phyloP scores from a whole-genome alignment of 1,140 invertebrate genomes.

The Bombus confusus region DNA sequence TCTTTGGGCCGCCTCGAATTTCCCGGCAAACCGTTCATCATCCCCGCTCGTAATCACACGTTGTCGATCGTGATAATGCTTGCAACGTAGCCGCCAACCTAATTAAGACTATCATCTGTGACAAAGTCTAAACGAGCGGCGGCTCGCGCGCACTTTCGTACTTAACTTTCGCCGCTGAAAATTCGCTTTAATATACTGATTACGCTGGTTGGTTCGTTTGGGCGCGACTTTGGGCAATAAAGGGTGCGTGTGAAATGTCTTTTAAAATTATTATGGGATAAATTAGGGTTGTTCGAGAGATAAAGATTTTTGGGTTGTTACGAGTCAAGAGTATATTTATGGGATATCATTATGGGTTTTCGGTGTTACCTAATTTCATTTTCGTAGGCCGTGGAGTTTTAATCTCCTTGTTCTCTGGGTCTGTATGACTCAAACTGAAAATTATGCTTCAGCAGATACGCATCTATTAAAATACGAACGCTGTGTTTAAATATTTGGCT shows the following conservation, averaged over 20 bases:
- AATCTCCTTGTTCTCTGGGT: too few species aligned
- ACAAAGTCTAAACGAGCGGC: background rate
- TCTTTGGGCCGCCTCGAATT: conserved; percentile 2
- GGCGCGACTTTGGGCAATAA: rapidly evolving
- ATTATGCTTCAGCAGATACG: too few species aligned
- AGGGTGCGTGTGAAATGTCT: background rate
- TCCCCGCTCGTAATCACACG: conserved; percentile 6
- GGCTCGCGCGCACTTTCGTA: background rate
- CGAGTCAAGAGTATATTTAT: too few species aligned
- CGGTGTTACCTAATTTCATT: too few species aligned
- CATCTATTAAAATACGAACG: too few species aligned
- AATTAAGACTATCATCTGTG: conserved; percentile 18
- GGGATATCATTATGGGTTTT: too few species aligned
- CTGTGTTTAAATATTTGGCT: too few species aligned
- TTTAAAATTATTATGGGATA: too few species aligned
- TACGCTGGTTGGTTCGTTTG: background rate
- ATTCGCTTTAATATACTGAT: too few species aligned
- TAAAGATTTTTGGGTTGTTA: background rate
- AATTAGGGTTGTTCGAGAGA: background rate
- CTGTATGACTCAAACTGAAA: too few species aligned
- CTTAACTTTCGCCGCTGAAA: background rate
- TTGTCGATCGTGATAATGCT: conserved; percentile 5
- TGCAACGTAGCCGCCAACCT: background rate
- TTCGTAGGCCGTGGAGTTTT: too few species aligned
- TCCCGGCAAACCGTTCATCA: conserved; percentile 15